Base-by-base conservation (phyloP, 2,113 vertebrate genomes). In the Neoarius graeffei region DNA sequence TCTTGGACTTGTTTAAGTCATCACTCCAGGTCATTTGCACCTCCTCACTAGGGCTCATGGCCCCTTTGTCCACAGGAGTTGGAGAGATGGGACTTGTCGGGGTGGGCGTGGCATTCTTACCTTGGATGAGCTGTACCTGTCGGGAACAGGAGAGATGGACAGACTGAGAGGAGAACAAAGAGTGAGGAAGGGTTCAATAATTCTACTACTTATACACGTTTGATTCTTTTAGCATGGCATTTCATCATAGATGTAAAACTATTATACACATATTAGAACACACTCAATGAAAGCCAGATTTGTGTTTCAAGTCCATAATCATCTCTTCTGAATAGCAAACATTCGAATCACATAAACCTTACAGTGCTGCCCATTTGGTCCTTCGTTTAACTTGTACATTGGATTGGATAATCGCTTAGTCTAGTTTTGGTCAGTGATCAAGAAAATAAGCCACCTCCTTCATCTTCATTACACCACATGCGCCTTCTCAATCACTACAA, bases 101-200 rank as follows among this genome's bases (percentile, higher is more conserved):
- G 88, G 95, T 96, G 90, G 96, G 92, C 66, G 96, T 96, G 90
- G 96, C 88, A 0, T 96, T 97, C 93, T 97, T 97, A 91, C 96
- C 96, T 0, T 97, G 96, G 93, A 98, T 97, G 88, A 98, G 96
- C 92, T 97, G 97, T 81, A 97, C 96, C 97, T 99, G 94, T 89
- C 91, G 93, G 82, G 91, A 90, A 92, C 92, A 88, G 94, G 92
- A 94, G 77, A 93, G 87, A 93, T 60, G 91, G 86, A 91, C 86
- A 95, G 92, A 93, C 93, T 95, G 87, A 94, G 91, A 93, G 84
- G 88, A 87, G 90, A 90, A 93, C 42, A 59, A 71, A 35, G 80
- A 74, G 48, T 20, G 15, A 81, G 5, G 23, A 79, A 82, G 60
- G 66, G 73, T 52, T 57, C 11, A 20, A 48, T 20, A 74, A 74